Base-by-base conservation (phyloP, 2,797 vertebrate genomes). In the Acanthopagrus latus region DNA sequence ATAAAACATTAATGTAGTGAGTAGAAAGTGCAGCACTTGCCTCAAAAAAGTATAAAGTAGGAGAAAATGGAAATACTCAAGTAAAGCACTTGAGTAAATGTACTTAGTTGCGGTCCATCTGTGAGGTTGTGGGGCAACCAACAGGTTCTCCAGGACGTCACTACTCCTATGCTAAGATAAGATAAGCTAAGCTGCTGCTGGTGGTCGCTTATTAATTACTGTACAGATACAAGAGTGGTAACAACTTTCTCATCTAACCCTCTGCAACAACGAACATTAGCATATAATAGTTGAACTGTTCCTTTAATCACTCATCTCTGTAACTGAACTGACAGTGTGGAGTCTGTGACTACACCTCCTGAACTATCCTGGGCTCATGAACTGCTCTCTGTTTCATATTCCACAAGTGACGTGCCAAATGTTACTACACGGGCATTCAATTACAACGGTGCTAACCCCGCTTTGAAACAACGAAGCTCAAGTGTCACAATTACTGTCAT, bases 351-450 rank as follows among this genome's bases (percentile, higher is more conserved):
- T 10, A 4, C 43, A 46, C 14, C 23, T 60, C 7, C 58, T 73
- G 1, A 29, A 25, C 21, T 17, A 2, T 14, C 5, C 7, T 27
- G 2, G 3, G 3, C 46, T 8, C 20, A 51, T 52, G 12, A 69
- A 62, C 29, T 56, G 25, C 18, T 7, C 29, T 52, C 12, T 16
- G 38, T 38, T 50, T 2, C 7, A 51, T 17, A 47, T 33, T 69
- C 48, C n/a, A 16, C 12, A 41, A 27, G 48, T 18, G 8, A 70
- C 7, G 78, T 82, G 83, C 83, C 79, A 86, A 80, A 73, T 60
- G 2, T 1, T 27, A 62, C 59, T 38, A 62, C 33, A 27, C 27
- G 41, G 23, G 43, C 51, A 74, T 79, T 83, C 25, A 54, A 71
- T 59, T 41, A 52, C 18, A 51, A 2, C 3, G 78, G 77, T 82